Base-by-base conservation (phyloP, 2,113 vertebrate genomes). In the Dascyllus trimaculatus region DNA sequence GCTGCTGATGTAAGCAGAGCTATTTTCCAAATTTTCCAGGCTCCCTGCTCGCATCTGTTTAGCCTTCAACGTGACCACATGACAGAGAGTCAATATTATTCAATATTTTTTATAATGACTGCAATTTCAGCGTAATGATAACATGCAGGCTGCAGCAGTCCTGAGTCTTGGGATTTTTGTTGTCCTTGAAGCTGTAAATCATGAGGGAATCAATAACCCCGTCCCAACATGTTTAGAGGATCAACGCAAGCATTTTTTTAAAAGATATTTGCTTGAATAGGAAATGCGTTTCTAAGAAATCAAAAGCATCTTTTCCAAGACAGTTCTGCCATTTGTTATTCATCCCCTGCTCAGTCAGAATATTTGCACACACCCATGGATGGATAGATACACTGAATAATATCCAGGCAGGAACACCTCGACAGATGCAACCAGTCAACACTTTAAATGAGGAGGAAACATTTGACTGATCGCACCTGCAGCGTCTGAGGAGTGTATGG, bases 1-100 rank as follows among this genome's bases (percentile, higher is more conserved):
- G 89, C 81, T 91, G 86, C 84, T 87, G 86, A 90, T 89, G 78
- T 88, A 84, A 90, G 84, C 88, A 73, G 26, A 84, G 86, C 61
- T 84, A 83, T 82, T 81, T 87, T 80, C 72, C 71, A 76, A 74
- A 54, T 72, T 63, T 85, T 82, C 82, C 73, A 72, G 54, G 56
- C 79, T 78, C 79, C 51, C 64, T 61, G 54, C 79, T 75, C 14
- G 72, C 62, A 80, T 88, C 85, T 84, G 81, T 85, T 81, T 79
- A 80, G 82, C 82, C 80, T 81, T 81, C 73, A 86, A 61, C 0
- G 10, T 74, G 79, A 89, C 85, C 60, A 71, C 75, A 75, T 64
- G 57, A 84, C 65, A 86, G 58, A 70, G 21, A 84, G 77, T 63
- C 80, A 82, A 79, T 74, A 81, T 79, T 81, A 77, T 84, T 81